Evolutionary conservation across 92 coral and sea anemone genomes (phyloP), one percentile per base, ranked within the genome.

Genomic region (Montipora capitata): DNA sequence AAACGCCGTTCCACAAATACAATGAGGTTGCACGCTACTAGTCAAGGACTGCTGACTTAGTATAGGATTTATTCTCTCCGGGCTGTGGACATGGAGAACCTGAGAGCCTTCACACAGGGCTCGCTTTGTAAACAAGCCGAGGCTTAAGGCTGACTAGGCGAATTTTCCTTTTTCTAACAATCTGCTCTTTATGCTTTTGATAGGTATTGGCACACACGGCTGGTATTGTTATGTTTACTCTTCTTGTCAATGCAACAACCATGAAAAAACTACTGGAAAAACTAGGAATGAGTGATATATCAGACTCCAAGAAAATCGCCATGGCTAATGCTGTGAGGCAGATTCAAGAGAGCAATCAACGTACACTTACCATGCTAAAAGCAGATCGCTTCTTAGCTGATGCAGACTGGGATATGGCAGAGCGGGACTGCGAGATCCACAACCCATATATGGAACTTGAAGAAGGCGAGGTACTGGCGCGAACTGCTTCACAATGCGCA

Each of bases 351-450:
- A 98, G 98, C 82, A 98, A 96, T 51, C 90, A 85, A 4, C 89
- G 99, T 17, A 94, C 99, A 0, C 95, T 98, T 38, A 98, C 94
- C 65, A 98, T 98, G 99, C 92, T 98, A 74, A 98, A 94, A 76
- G 94, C 98, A 35, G 99, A 98, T 82, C 94, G 99, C 61, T 98
- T 98, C 80, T 94, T 98, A n/a, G 99, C 99, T 15, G 99, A 96
- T 20, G 99, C 99, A 1, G 94, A 98, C 91, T 98, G 99, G 99
- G 84, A 90, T 63, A 78, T 98, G 69, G 99, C 99, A 2, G 99
- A 98, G 83, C 87, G 85, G 42, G 93, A 90, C 71, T 98, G 99
- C 83, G 96, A 94, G 20, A 78, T 98, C 38, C 89, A 87, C 12
- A 98, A 98, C 77, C 99, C 99, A 5, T 98, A 98, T 74, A 92